Evolutionary conservation across 2,113 vertebrate species (phyloP).

Genomic region (Crocuta crocuta): DNA sequence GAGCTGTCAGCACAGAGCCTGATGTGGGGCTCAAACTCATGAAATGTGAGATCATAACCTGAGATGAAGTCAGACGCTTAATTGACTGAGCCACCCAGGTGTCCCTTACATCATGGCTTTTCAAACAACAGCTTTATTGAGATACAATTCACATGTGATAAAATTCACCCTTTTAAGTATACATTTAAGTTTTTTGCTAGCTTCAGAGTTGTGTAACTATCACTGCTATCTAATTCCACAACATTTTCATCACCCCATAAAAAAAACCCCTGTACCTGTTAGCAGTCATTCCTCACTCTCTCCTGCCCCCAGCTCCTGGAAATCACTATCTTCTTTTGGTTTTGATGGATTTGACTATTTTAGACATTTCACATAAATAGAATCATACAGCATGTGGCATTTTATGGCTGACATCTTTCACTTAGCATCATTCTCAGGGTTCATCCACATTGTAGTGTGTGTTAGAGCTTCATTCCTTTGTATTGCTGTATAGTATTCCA

Average conservation of each 20-base stretch:
- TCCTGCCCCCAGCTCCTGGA: neutral
- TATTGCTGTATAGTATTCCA: neutral
- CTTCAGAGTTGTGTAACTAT: neutral
- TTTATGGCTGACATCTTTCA: constrained; percentile 3
- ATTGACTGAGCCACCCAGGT: too few species aligned
- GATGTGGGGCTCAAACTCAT: too few species aligned
- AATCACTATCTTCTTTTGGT: neutral
- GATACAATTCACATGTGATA: neutral
- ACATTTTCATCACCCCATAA: neutral
- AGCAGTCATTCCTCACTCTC: too few species aligned
- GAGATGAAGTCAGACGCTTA: too few species aligned
- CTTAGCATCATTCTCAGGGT: neutral
- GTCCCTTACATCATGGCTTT: neutral
- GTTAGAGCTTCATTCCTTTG: neutral
- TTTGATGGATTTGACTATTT: neutral
- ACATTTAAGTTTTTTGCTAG: neutral
- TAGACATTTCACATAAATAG: neutral
- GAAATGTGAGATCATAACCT: too few species aligned
- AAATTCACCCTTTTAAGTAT: neutral
- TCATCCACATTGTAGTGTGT: neutral
- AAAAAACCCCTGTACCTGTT: neutral
- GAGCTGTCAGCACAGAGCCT: too few species aligned
- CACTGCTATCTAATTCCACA: neutral
- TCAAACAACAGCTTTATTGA: neutral
- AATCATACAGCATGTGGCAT: neutral